These are phyloP conservation scores for Cynodonichthys magdalenae DNA, from an alignment of 2,797 vertebrate genomes.

Conservation along the genomic window DNA sequence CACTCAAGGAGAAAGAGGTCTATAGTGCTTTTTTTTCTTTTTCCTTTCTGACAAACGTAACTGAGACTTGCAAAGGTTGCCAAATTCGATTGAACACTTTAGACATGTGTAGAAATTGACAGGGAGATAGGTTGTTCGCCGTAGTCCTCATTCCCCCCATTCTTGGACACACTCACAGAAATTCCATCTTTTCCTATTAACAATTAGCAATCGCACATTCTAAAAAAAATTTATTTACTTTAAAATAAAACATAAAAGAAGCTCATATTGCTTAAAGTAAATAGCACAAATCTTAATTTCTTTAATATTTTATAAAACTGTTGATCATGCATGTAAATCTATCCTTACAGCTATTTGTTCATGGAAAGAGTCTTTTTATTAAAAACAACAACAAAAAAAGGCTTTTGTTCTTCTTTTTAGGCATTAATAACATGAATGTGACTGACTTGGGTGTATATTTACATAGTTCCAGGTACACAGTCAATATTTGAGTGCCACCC, in stretches of 20 bases:
- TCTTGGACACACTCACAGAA: slow-evolving; percentile 1
- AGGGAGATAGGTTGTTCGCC: slow-evolving; percentile 44
- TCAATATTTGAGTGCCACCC: slow-evolving; percentile 65
- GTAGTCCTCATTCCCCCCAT: neutral
- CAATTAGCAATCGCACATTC: no score
- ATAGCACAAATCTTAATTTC: no score
- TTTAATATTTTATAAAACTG: no score
- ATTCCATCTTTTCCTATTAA: neutral
- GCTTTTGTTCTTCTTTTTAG: neutral
- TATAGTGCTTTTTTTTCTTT: slow-evolving; percentile 57
- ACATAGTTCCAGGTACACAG: slow-evolving; percentile 20
- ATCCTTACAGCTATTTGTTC: neutral
- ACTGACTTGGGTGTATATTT: slow-evolving; percentile 12
- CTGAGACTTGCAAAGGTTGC: slow-evolving; percentile 67
- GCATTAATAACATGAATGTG: neutral
- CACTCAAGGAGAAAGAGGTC: slow-evolving; percentile 78
- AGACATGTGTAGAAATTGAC: slow-evolving; percentile 69
- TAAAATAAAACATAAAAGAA: no score
- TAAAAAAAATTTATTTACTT: no score
- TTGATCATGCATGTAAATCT: no score
- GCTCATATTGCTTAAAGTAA: no score
- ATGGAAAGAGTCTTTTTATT: neutral
- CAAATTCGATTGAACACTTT: slow-evolving; percentile 63
- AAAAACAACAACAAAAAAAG: neutral
- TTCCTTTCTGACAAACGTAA: slow-evolving; percentile 62